Base-by-base conservation (phyloP, 2,113 vertebrate genomes). In the Rhea americana region DNA sequence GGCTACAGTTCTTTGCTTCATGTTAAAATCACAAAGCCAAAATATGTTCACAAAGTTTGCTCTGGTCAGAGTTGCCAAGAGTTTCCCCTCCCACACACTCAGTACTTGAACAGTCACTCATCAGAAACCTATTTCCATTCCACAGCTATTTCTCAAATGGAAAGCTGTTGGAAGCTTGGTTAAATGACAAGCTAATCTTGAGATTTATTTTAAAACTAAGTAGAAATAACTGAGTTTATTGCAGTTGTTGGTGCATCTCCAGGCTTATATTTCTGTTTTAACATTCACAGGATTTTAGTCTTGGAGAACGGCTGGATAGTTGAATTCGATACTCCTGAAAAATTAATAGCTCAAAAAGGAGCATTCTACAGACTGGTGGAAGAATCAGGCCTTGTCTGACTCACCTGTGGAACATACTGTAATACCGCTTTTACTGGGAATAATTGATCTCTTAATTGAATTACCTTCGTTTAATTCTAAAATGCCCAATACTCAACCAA, bases 311-410 rank as follows among this genome's bases (percentile, higher is more conserved):
- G 99, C 11, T 95, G 62, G 85, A 97, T 99, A 95, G 97, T 97
- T 30, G 99, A 99, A 97, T 98, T 98, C 73, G 99, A 98, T 96
- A 98, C 98, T 73, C 98, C 98, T 3, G 96, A 97, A 88, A 98
- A 98, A 87, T 97, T 99, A 93, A 98, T 98, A 83, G 97, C 98
- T 95, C 98, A 98, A 93, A 97, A 97, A 73, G 99, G 99, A 91
- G 97, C 99, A 55, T 99, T 99, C 95, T 99, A 99, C 92, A 97
- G 97, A 75, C 98, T 99, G 98, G 98, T 98, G 74, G 96, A 98
- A 93, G 99, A 99, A 96, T 99, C 99, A 3, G 98, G 98, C 56
- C 97, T 99, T 53, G 96, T 97, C 43, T 99, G 98, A 98, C 45
- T 17, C 39, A 20, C 19, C 43, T 12, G 10, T 22, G 59, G 73